Base-by-base conservation (phyloP, 2,113 vertebrate species). In the Parus major region DNA sequence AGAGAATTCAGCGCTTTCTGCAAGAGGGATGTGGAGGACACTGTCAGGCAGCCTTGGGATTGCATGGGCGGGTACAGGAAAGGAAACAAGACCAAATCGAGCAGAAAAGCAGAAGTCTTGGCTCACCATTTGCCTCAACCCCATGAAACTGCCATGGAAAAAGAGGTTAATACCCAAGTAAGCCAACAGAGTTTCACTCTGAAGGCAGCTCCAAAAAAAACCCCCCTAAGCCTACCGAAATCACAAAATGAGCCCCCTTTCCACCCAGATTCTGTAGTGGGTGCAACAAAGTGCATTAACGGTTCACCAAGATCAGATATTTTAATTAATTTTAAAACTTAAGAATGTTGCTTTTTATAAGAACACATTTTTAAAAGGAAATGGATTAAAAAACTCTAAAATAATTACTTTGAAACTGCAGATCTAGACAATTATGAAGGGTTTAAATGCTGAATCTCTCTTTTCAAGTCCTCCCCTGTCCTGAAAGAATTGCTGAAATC, bases 21-120 rank as follows among this genome's bases (percentile, higher is more conserved):
- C 55, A 46, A 7, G 23, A 82, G 36, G 36, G 57, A 80, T 47
- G 47, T 7, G 64, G 33, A 56, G 14, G 42, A 65, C 78, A 59
- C 39, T 47, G 23, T 42, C 8, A 31, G 50, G 25, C 3, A 1
- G 23, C n/a, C 33, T 73, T 81, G 42, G 90, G 47, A 90, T 66
- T 66, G 75, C 68, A 70, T 36, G 71, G 87, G 90, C 0, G 4
- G 52, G 41, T 4, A 11, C 0, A 3, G 59, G 82, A 46, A 22
- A 79, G 93, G 64, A 80, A 94, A 11, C 22, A 36, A 60, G 65
- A 65, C 53, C 57, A n/a, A 93, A 35, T 3, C 1, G 3, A 73
- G 39, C 29, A 91, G 47, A 96, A 96, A 97, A 97, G 92, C 92
- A 95, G 94, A 95, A 88, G 71, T 94, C 31, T 86, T 24, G 0